Conservation (phyloP, 2,888 invertebrate genomes). For the Sericinus montela region DNA sequence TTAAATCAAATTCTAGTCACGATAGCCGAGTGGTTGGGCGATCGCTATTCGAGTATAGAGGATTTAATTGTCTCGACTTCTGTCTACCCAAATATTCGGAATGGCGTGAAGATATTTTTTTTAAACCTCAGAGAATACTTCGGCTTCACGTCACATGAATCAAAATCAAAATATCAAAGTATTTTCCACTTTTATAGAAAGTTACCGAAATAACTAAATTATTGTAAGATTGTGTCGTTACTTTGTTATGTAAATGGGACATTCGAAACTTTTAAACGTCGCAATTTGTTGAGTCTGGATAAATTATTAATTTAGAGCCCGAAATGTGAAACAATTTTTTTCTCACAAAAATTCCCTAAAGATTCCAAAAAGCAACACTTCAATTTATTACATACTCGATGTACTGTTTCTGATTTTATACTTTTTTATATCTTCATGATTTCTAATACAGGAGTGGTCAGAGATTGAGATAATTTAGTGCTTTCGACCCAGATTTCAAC, state of each 20-base stretch:
- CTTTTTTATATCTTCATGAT: no score
- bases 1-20: no score
- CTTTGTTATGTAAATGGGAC: background rate
- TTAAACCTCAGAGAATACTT: no score
- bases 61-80: no score
- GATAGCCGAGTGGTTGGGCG: no score
- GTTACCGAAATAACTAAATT: background rate
- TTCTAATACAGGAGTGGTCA: no score
- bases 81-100: no score
- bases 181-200: background rate
- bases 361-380: background rate
- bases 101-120: no score
- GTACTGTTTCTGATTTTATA: background rate
- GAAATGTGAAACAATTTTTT: background rate
- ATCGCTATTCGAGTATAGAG: no score
- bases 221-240: constrained; percentile 1
- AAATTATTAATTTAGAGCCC: background rate
- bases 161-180: background rate
- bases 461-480: no score
- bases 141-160: no score
- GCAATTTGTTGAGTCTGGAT: background rate
- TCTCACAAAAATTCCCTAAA: background rate
- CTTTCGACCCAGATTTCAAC: no score
- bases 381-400: background rate
- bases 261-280: background rate